Base-by-base conservation (phyloP, 2,113 vertebrate species). In the Chaetodon auriga region DNA sequence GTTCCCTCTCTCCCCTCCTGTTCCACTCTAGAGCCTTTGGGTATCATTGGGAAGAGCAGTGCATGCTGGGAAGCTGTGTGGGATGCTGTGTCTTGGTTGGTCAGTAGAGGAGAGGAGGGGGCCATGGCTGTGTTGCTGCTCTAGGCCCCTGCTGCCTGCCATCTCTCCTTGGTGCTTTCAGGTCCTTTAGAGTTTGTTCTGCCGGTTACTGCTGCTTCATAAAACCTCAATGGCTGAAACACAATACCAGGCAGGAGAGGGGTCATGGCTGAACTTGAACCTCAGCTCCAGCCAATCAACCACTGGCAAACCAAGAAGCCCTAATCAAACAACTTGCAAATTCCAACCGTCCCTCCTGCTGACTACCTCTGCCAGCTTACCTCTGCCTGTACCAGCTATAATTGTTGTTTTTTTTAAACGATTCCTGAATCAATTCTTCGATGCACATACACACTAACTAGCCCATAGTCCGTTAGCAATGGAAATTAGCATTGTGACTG, bases 251-350 rank as follows among this genome's bases (percentile, higher is more conserved):
- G 90, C 88, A 84, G 87, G 85, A 92, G 81, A 89, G 86, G 66
- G 95, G 87, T 95, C 90, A 92, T 51, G 78, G 81, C 88, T 94
- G 88, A 95, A 95, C 92, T 94, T 93, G 94, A 94, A 94, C 93
- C 90, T 83, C 75, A 5, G 74, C 88, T 90, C 80, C 75, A 90
- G 76, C 80, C 75, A 90, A 74, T 57, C 68, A 66, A 64, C 84
- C 74, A 70, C 66, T 14, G 69, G 85, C 84, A 76, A 88, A 90
- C 75, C 71, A 70, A 76, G 83, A 82, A 77, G 41, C 73, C 68
- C 25, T 41, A 63, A 61, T 64, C 70, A 78, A 64, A 88, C 68
- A 41, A 78, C 78, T 68, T 79, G 48, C 30, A 38, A 83, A 83
- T 78, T 85, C 83, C 69, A 78, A 6, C 68, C 30, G 16, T 41